A percentile compares a stretch with the other conserved stretches of the same genome.
Conservation (phyloP, 2,888 invertebrate species). For the Himalopsyche japonica region DNA sequence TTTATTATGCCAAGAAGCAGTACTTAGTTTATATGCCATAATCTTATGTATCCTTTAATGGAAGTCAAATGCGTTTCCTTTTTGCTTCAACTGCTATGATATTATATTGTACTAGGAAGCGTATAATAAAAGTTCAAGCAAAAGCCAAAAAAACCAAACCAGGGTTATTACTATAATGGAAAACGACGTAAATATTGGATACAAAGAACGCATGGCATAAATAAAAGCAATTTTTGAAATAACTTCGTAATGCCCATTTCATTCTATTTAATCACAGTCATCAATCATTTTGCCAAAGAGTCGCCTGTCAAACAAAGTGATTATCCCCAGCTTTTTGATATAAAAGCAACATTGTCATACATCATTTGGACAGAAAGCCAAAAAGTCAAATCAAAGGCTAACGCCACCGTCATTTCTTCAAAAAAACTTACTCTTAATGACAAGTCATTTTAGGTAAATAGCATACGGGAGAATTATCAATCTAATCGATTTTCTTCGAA, state of each 20-base stretch:
- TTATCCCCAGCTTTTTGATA: neutral
- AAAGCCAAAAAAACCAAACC: neutral
- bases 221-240: neutral
- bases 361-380: neutral
- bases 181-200: neutral
- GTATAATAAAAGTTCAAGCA: too few relatives aligned
- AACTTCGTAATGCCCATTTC: neutral
- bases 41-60: too few relatives aligned
- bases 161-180: neutral
- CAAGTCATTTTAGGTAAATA: neutral
- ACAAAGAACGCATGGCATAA: neutral
- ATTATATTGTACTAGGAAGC: too few relatives aligned
- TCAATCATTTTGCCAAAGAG: neutral
- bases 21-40: too few relatives aligned
- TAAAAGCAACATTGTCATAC: neutral
- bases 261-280: neutral
- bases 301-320: slow-evolving; percentile 1
- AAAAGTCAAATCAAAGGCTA: neutral
- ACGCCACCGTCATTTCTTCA: neutral
- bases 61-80: too few relatives aligned
- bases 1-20: too few relatives aligned
- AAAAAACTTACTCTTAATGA: neutral
- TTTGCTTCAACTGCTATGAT: too few relatives aligned
- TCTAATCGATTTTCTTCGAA: neutral
- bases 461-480: neutral